A percentile compares a stretch with the other conserved stretches of the same genome.
phyloP scores from a whole-genome alignment of 2,888 invertebrate genomes.

The Esperia sulphurella region DNA sequence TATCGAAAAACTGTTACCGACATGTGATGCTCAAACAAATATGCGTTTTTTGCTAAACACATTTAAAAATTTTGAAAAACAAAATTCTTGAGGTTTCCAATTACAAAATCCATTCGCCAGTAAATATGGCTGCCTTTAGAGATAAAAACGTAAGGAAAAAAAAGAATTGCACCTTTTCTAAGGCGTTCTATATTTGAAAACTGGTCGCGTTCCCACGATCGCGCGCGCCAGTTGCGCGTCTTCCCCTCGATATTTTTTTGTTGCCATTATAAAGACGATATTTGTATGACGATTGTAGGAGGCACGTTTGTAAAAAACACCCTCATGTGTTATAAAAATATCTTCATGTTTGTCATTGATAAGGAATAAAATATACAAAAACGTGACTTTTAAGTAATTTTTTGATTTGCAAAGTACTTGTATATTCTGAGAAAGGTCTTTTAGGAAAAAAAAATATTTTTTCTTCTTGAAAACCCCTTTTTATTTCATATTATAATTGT shows the following conservation, averaged over 20 bases:
- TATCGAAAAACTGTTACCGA: too few species aligned
- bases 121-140: conserved; percentile 53
- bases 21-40: conserved; percentile 19
- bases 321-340: conserved; percentile 6
- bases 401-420: not conserved
- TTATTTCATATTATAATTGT: too few species aligned
- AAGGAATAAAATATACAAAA: conserved; percentile 15
- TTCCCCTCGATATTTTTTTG: conserved; percentile 62
- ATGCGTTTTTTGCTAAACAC: conserved; percentile 17
- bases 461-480: too few species aligned
- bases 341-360: conserved; percentile 9
- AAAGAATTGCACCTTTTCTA: conserved; percentile 78
- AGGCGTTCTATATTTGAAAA: conserved; percentile 73
- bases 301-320: conserved; percentile 27
- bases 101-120: conserved; percentile 56
- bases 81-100: conserved; percentile 47
- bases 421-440: not conserved
- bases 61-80: conserved; percentile 20
- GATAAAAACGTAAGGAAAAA: conserved; percentile 54
- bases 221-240: conserved; percentile 75
- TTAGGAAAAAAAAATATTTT: not conserved
- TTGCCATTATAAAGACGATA: conserved; percentile 51
- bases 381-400: not conserved
- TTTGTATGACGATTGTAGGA: conserved; percentile 53
- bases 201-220: conserved; percentile 77